phyloP scores from a whole-genome alignment of 1,140 invertebrate species.

The Apis cerana region DNA sequence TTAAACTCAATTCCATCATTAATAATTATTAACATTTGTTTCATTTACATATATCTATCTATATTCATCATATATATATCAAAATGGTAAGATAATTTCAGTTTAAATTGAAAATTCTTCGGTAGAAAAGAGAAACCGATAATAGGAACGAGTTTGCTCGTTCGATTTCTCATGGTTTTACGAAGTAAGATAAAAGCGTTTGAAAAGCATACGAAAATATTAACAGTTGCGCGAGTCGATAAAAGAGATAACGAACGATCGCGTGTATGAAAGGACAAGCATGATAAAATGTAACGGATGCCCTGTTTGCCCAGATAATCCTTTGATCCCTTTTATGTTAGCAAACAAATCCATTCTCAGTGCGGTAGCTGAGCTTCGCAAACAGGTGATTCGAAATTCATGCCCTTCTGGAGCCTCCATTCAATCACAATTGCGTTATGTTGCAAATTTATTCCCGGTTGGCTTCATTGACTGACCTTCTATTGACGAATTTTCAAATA shows the following conservation, averaged over 20 bases:
- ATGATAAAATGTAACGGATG: conserved; percentile 66
- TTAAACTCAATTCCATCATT: no score
- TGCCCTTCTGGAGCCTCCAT: conserved; percentile 8
- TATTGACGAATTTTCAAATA: not conserved
- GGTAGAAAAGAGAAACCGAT: not conserved
- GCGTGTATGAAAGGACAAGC: conserved; percentile 46
- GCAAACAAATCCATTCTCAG: conserved; percentile 67
- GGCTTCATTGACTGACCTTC: not conserved
- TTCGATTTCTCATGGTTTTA: conserved; percentile 13
- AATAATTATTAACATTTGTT: no score
- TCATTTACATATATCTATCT: no score
- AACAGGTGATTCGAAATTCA: conserved; percentile 59
- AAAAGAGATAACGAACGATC: conserved; percentile 60
- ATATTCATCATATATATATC: no score
- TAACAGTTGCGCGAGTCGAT: conserved; percentile 65
- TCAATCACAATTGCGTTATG: not conserved
- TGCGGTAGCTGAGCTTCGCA: conserved; percentile 57
- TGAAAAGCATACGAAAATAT: conserved; percentile 56
- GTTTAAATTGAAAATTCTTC: not conserved
- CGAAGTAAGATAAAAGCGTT: conserved; percentile 30
- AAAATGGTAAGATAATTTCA: no score
- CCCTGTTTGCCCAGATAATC: conserved; percentile 66
- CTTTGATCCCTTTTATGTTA: conserved; percentile 64
- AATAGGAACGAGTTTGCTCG: not conserved
- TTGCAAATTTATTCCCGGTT: not conserved